A percentile compares a stretch with the other conserved stretches of the same genome.
phyloP scores from a whole-genome alignment of 30 jellyfish, hydroid and myxozoan genomes.

The Aurelia sp. region DNA sequence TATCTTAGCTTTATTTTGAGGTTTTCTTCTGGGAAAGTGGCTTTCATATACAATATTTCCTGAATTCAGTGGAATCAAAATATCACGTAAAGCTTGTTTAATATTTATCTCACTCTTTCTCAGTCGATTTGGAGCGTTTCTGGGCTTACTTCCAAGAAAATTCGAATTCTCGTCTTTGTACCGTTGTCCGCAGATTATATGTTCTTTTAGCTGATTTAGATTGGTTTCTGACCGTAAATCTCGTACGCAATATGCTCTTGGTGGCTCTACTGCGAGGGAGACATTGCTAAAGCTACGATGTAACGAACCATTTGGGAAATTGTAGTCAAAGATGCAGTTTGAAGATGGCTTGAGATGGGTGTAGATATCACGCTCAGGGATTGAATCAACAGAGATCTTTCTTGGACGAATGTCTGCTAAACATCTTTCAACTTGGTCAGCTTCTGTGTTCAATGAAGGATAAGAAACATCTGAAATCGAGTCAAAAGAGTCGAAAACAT shows the following conservation, averaged over 20 bases:
- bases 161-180: conserved; percentile 34
- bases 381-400: conserved; percentile 31
- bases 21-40: conserved; percentile 6
- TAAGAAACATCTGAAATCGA: conserved; percentile 50
- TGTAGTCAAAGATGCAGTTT: conserved; percentile 23
- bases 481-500: conserved; percentile 65
- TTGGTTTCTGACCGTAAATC: conserved; percentile 67
- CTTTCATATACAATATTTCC: conserved; percentile 29
- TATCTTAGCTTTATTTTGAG: conserved; percentile 27
- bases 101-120: conserved; percentile 35
- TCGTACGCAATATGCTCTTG: conserved; percentile 47
- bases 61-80: conserved; percentile 44
- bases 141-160: not conserved
- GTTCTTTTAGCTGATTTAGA: conserved; percentile 50
- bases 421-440: conserved; percentile 56
- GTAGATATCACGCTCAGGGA: not conserved
- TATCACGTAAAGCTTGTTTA: conserved; percentile 25
- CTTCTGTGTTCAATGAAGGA: conserved; percentile 41
- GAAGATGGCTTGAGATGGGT: not conserved
- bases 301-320: conserved; percentile 27
- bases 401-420: conserved; percentile 33
- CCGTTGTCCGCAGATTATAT: conserved; percentile 48
- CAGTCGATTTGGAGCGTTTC: not conserved
- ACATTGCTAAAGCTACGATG: conserved; percentile 70
- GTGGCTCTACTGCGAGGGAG: conserved; percentile 48